Evolutionary conservation across 1,140 invertebrate species (phyloP), one percentile per base, ranked within the genome.

Genomic region (Lycorma delicatula): DNA sequence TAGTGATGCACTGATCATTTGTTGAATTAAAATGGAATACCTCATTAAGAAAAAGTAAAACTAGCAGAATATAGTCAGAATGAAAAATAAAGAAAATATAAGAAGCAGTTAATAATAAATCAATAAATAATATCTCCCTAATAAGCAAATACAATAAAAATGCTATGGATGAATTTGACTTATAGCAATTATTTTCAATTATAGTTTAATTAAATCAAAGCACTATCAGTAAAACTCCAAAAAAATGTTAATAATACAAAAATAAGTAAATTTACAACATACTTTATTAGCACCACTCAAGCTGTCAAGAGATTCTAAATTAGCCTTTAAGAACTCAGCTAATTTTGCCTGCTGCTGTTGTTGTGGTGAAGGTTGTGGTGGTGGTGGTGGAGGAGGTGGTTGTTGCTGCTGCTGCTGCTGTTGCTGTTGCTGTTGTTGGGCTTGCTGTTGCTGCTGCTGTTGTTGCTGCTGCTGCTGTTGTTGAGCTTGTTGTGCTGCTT

Each of bases 301-400:
- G 18, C 77, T 83, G 66, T 87, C 85, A 36, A 86, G 70, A 68
- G 77, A 84, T 66, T 87, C 84, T 55, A 86, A 68, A 73, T 85
- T 86, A 1, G 81, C 79, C 60, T 81, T 76, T 44, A 78, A 66
- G 67, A 82, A 81, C 61, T 83, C 80, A 25, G 76, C 75, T 29
- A 81, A 63, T 67, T 81, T 81, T 60, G 78, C 77, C 62, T 81
- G 49, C 29, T 63, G 63, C 51, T 44, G 48, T 31, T 57, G 49
- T 46, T 54, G 48, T n/a, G 41, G 34, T 12, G 41, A 41, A 18
- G 57, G 54, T 4, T 51, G 23, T 20, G 58, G 46, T 49, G 52
- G 20, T 34, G 58, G 52, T 34, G 60, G 52, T 44, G n/a, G n/a
- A n/a, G n/a, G n/a, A n/a, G n/a, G 49, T 25, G 1, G 25, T 27